Percentiles rank a stretch among this genome's conserved stretches.
Conservation (phyloP, 2,888 invertebrate species). For the Cataglyphis altisquamis region DNA sequence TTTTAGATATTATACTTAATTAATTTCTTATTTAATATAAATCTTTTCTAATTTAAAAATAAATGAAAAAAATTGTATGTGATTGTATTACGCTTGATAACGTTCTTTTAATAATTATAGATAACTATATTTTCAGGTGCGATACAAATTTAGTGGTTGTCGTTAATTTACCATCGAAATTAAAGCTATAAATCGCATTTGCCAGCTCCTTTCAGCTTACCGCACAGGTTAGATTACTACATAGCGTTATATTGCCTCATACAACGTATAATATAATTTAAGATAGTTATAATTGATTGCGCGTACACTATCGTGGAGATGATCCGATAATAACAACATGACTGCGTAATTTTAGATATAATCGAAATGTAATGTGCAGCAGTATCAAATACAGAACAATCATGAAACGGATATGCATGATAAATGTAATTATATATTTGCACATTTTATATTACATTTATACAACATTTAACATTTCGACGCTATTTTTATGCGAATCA, state of each 20-base stretch:
- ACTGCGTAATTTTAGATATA: slow-evolving; percentile 16
- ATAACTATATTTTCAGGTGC: slow-evolving; percentile 11
- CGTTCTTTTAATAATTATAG: neutral
- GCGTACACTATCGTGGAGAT: neutral
- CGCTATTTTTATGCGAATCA: neutral
- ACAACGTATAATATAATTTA: slow-evolving; percentile 34
- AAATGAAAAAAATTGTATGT: neutral
- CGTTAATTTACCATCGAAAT: slow-evolving; percentile 24
- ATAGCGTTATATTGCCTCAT: neutral
- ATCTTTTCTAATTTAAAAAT: neutral
- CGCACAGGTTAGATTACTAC: slow-evolving; percentile 9
- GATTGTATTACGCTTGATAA: neutral
- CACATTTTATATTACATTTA: neutral
- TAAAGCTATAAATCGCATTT: slow-evolving; percentile 16
- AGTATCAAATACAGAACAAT: slow-evolving; percentile 17
- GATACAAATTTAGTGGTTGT: slow-evolving; percentile 7
- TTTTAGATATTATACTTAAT: neutral
- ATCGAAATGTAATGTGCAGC: neutral
- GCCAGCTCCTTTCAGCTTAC: slow-evolving; percentile 13
- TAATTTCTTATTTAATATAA: neutral
- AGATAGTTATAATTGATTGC: slow-evolving; percentile 31
- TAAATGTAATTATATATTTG: slow-evolving; percentile 10
- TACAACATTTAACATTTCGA: neutral
- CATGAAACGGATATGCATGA: neutral
- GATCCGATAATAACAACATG: neutral